Evolutionary conservation across 2,113 vertebrate genomes (phyloP).

Genomic region (Laticauda laticaudata): DNA sequence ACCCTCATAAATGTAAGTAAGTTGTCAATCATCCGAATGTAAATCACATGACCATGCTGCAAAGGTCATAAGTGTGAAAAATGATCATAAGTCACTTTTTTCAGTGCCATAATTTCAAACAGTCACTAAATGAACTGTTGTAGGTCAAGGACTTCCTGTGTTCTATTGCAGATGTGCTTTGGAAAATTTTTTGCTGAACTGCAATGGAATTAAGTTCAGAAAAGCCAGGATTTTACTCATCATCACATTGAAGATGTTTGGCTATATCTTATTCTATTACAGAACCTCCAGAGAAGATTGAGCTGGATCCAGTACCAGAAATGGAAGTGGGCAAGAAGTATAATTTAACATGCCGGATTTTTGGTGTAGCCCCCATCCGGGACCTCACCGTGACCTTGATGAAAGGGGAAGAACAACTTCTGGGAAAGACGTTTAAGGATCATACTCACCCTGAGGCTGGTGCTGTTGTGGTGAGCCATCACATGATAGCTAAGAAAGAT

Average conservation of each 20-base stretch:
- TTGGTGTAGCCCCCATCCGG: slow-evolving; percentile 80
- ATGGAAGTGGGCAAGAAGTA: slow-evolving; percentile 71
- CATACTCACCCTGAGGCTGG: slow-evolving; percentile 48
- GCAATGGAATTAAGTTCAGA: background rate
- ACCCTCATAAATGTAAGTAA: no score
- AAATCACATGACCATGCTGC: no score
- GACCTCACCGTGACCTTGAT: slow-evolving; percentile 80
- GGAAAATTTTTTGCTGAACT: background rate
- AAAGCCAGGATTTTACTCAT: background rate
- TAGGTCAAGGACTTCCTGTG: no score
- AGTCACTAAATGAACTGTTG: no score
- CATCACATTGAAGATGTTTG: background rate
- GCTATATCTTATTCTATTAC: background rate
- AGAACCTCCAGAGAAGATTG: slow-evolving; percentile 47
- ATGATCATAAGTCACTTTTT: no score
- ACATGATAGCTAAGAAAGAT: slow-evolving; percentile 59
- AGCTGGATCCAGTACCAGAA: slow-evolving; percentile 40
- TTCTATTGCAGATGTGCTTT: background rate
- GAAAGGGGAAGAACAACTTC: slow-evolving; percentile 68
- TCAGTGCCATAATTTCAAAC: no score
- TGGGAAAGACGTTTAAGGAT: slow-evolving; percentile 75
- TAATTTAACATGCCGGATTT: slow-evolving; percentile 78
- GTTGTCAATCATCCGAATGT: no score
- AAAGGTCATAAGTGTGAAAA: no score
- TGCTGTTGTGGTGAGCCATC: slow-evolving; percentile 57